Evolutionary conservation across 1,140 invertebrate species (phyloP).

Genomic region (Heliothis virescens): DNA sequence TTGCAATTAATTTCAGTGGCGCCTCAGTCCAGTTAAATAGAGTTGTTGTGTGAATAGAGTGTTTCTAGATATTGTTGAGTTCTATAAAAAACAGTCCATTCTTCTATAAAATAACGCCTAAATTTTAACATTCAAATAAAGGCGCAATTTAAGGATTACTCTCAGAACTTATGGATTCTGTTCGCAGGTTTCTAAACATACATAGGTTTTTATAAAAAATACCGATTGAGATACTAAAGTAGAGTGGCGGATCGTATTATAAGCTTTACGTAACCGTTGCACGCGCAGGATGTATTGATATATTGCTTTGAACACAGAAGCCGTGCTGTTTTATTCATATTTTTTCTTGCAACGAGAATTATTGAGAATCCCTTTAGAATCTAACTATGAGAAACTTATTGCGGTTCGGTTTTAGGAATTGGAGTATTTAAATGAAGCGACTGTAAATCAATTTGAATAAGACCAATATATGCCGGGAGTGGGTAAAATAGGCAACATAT

Average conservation of each 20-base stretch:
- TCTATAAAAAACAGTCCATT: no score
- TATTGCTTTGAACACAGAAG: constrained; percentile 56
- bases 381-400: constrained; percentile 33
- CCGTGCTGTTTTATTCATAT: constrained; percentile 41
- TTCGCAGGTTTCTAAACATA: no score
- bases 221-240: constrained; percentile 26
- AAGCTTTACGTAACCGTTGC: constrained; percentile 34
- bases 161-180: no score
- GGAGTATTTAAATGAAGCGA: not conserved
- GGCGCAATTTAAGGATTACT: no score
- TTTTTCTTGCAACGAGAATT: constrained; percentile 35
- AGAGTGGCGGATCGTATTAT: constrained; percentile 27
- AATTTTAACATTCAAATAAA: no score
- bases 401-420: constrained; percentile 13
- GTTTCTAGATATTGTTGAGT: no score
- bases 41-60: no score
- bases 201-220: not conserved
- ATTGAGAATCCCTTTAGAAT: constrained; percentile 21
- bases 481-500: no score
- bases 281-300: constrained; percentile 70
- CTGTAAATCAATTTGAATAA: not conserved
- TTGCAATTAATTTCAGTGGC: no score
- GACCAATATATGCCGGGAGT: no score
- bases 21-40: no score
- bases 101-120: no score